These are phyloP conservation scores for Volucella bombylans DNA, from an alignment of 2,888 invertebrate species.

Conservation along the genomic window DNA sequence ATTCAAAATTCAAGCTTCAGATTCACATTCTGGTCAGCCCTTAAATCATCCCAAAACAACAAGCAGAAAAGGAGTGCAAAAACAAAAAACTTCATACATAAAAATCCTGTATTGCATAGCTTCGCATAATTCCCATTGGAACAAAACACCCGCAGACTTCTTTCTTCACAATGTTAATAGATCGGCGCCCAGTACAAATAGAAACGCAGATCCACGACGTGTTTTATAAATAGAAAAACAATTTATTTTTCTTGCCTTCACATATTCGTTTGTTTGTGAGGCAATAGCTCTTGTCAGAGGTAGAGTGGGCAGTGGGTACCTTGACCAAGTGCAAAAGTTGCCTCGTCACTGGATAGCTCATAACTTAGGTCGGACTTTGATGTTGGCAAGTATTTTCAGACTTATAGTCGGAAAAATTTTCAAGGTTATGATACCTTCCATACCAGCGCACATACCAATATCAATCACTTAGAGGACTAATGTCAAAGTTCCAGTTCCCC, in stretches of 20 bases:
- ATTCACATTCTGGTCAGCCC: too few relatives aligned
- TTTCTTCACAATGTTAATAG: background rate
- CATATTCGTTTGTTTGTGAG: conserved; percentile 1
- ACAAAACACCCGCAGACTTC: background rate
- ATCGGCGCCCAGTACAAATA: background rate
- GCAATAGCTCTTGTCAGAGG: background rate
- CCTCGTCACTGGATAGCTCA: background rate
- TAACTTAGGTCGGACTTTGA: background rate
- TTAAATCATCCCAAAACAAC: background rate
- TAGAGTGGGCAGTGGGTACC: background rate
- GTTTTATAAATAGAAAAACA: conserved; percentile 31
- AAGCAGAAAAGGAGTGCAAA: background rate
- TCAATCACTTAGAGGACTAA: background rate
- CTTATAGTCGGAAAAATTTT: conserved; percentile 2
- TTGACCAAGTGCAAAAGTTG: conserved; percentile 11
- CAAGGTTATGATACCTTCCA: background rate
- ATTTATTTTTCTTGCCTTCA: background rate
- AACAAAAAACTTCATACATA: conserved; percentile 16
- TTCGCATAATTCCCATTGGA: conserved; percentile 1
- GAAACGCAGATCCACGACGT: background rate
- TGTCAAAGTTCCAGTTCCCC: background rate
- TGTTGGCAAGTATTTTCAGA: background rate
- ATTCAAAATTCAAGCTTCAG: too few relatives aligned
- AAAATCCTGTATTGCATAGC: background rate
- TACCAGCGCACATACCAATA: conserved; percentile 1